Percentiles rank a stretch among this genome's conserved stretches.
phyloP scores from a whole-genome alignment of 2,797 vertebrate species.

The Pampus argenteus region DNA sequence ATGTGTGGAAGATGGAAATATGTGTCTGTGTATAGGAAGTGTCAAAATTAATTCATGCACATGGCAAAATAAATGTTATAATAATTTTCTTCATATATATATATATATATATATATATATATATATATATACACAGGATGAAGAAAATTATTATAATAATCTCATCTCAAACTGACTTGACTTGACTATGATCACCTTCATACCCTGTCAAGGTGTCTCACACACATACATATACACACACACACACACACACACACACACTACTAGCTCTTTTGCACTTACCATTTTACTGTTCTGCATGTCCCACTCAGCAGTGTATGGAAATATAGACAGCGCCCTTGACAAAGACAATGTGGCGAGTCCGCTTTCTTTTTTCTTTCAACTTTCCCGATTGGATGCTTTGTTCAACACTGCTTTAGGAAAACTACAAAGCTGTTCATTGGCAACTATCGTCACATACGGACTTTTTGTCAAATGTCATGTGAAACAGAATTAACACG shows the following conservation, averaged over 20 bases:
- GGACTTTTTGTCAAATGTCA: constrained; percentile 26
- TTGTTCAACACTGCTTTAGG: constrained; percentile 14
- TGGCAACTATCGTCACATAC: neutral
- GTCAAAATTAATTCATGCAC: constrained; percentile 19
- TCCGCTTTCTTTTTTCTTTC: constrained; percentile 37
- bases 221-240: constrained; percentile 8
- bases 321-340: constrained; percentile 68
- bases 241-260: constrained; percentile 12
- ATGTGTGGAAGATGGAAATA: neutral
- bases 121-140: no score
- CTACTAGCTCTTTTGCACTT: constrained; percentile 44
- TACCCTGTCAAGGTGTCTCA: constrained; percentile 69
- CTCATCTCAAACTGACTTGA: constrained; percentile 41
- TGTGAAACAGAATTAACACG: neutral
- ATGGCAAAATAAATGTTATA: constrained; percentile 11
- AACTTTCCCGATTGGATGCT: constrained; percentile 49
- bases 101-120: no score
- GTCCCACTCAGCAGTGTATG: constrained; percentile 65
- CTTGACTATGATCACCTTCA: constrained; percentile 68
- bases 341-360: constrained; percentile 61
- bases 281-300: constrained; percentile 64
- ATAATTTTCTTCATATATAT: constrained; percentile 36
- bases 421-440: constrained; percentile 5
- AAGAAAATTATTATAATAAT: no score
- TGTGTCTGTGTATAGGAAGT: neutral